These are phyloP conservation scores for Strigamia transsilvanica DNA, from an alignment of 2,888 invertebrate species.

Conservation along the genomic window DNA sequence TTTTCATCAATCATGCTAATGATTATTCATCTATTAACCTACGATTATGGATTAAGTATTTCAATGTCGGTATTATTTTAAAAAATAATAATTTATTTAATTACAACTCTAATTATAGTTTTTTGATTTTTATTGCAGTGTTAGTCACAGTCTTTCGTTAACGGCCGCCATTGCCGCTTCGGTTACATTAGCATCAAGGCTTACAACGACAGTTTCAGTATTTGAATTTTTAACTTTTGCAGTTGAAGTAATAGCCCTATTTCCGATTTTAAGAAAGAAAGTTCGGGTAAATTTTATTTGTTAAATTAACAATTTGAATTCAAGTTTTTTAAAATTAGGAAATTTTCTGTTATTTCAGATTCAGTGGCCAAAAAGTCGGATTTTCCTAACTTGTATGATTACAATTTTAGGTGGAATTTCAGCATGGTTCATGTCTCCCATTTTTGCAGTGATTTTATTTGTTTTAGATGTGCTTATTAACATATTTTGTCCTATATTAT, in stretches of 20 bases:
- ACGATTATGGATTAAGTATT: constrained; percentile 87
- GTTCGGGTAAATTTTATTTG: constrained; percentile 67
- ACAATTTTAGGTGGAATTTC: constrained; percentile 67
- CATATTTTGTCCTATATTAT: constrained; percentile 77
- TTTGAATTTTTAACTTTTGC: constrained; percentile 90
- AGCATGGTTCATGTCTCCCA: constrained; percentile 69
- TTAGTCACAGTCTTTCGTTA: constrained; percentile 88
- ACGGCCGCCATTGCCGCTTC: constrained; percentile 96
- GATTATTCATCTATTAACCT: constrained; percentile 86
- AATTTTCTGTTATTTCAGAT: constrained; percentile 63
- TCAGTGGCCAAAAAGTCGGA: constrained; percentile 34
- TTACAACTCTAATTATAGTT: not conserved
- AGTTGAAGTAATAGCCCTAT: constrained; percentile 86
- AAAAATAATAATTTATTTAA: not conserved
- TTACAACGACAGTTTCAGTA: constrained; percentile 85
- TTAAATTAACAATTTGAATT: not conserved
- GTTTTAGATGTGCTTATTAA: constrained; percentile 69
- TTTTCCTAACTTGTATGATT: constrained; percentile 57
- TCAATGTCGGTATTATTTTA: constrained; percentile 67
- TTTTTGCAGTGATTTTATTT: constrained; percentile 7
- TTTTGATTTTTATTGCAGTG: constrained; percentile 67
- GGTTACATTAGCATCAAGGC: constrained; percentile 90
- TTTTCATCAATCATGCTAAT: constrained; percentile 90
- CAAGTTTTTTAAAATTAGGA: not conserved
- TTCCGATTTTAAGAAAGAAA: constrained; percentile 78